Conservation (phyloP, 2,797 vertebrate genomes). For the Cirrhinus molitorella region DNA sequence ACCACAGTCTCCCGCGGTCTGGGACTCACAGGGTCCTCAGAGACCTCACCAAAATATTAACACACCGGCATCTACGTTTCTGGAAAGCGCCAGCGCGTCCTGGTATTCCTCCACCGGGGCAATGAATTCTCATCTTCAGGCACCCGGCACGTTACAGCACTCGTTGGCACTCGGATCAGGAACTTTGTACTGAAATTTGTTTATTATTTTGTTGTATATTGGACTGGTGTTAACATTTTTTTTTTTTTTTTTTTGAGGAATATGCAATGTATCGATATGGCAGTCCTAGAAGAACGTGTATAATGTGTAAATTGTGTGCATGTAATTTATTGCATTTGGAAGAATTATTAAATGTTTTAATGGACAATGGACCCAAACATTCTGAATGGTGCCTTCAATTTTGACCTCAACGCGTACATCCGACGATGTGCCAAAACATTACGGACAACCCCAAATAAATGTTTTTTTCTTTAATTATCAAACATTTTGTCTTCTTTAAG, state of each 20-base stretch:
- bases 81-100: conserved; percentile 89
- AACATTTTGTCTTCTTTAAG: conserved; percentile 50
- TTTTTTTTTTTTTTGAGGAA: conserved; percentile 84
- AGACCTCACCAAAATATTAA: conserved; percentile 93
- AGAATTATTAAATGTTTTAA: conserved; percentile 89
- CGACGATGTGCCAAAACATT: conserved; percentile 65
- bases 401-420: conserved; percentile 86
- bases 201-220: conserved; percentile 76
- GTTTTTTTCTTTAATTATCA: conserved; percentile 50
- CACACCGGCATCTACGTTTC: conserved; percentile 89
- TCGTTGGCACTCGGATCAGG: conserved; percentile 94
- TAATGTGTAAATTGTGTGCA: conserved; percentile 93
- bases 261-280: conserved; percentile 90
- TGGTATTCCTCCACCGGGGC: conserved; percentile 90
- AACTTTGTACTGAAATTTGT: conserved; percentile 92
- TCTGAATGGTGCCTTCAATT: conserved; percentile 90
- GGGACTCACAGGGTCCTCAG: conserved; percentile 93
- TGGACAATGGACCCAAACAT: conserved; percentile 90
- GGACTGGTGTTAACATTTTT: conserved; percentile 86
- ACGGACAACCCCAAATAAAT: conserved; percentile 59
- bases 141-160: conserved; percentile 93
- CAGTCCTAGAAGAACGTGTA: conserved; percentile 88
- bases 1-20: conserved; percentile 95
- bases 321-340: conserved; percentile 99
- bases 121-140: conserved; percentile 90